Evolutionary conservation across 2,113 vertebrate species (phyloP).

Genomic region (Vimba vimba): DNA sequence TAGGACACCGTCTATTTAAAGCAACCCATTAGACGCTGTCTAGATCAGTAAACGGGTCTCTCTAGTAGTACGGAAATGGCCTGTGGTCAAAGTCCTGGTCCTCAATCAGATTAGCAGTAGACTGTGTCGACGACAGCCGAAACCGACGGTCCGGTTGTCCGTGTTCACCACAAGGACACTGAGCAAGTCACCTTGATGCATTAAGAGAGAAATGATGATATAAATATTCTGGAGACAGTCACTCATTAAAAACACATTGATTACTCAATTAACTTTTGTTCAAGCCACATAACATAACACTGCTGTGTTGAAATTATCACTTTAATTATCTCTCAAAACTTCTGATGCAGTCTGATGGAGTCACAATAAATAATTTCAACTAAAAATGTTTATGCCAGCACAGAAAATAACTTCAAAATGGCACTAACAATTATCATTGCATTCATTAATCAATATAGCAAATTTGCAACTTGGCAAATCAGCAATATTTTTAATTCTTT

Average conservation of each 20-base stretch:
- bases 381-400: background rate
- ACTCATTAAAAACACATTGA: constrained; percentile 33
- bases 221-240: constrained; percentile 34
- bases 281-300: background rate
- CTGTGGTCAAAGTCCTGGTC: constrained; percentile 25
- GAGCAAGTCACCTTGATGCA: constrained; percentile 19
- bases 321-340: constrained; percentile 14
- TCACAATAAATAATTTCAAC: background rate
- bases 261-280: constrained; percentile 28
- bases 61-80: constrained; percentile 18
- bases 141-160: background rate
- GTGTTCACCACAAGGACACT: background rate
- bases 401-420: background rate
- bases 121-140: background rate
- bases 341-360: background rate
- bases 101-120: constrained; percentile 40
- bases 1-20: constrained; percentile 36
- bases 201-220: constrained; percentile 20
- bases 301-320: constrained; percentile 8
- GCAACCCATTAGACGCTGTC: constrained; percentile 32
- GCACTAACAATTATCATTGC: background rate
- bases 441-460: background rate
- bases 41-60: constrained; percentile 30
- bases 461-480: background rate
- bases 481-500: background rate